Conservation (phyloP, 2,797 vertebrate genomes). For the Tinamus major region DNA sequence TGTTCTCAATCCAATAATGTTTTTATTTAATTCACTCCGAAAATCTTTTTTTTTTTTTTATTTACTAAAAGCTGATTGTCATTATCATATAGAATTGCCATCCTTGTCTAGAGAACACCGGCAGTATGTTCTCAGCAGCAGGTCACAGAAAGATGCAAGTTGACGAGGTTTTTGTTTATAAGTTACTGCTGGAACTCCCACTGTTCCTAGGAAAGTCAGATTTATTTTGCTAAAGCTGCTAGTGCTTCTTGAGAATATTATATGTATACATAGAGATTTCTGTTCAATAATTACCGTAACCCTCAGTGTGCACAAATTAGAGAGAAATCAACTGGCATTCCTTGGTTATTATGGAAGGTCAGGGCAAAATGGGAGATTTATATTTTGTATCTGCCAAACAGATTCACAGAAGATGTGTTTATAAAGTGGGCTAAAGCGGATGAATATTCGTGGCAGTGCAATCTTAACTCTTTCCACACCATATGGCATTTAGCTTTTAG, state of each 20-base stretch:
- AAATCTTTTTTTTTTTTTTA: not conserved
- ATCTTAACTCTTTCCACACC: not conserved
- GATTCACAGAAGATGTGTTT: not conserved
- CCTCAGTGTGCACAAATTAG: not conserved
- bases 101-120: not conserved
- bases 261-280: not conserved
- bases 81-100: not conserved
- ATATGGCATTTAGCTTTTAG: not conserved
- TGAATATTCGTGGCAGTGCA: accelerated
- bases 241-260: not conserved
- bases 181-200: not conserved
- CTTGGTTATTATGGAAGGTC: not conserved
- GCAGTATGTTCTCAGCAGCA: not conserved
- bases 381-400: not conserved
- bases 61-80: not conserved
- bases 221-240: not conserved
- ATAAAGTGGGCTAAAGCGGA: not conserved
- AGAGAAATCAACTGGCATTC: not conserved
- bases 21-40: not conserved
- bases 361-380: not conserved
- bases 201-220: not conserved
- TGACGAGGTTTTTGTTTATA: not conserved
- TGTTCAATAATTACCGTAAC: not conserved
- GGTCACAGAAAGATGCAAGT: not conserved
- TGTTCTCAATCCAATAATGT: not conserved